Evolutionary conservation across 2,797 vertebrate genomes (phyloP).

Genomic region (Lithobates pipiens): DNA sequence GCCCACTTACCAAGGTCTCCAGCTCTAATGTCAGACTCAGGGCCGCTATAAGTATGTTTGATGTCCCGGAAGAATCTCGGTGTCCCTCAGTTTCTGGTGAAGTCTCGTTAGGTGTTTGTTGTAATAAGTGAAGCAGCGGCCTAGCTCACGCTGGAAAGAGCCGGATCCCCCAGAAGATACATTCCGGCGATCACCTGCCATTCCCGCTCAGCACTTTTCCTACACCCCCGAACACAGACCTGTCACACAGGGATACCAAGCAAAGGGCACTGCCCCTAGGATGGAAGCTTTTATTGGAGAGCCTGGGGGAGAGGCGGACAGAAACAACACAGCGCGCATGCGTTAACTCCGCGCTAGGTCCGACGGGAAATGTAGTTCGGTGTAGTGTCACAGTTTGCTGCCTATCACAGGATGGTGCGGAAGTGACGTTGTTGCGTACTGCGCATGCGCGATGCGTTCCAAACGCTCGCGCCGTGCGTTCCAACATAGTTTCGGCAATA

Average conservation of each 20-base stretch:
- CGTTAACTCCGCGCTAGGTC: conserved; percentile 4
- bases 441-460: too few species aligned
- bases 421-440: too few species aligned
- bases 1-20: conserved; percentile 3
- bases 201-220: conserved; percentile 39
- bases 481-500: too few species aligned
- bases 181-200: conserved; percentile 64
- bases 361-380: conserved; percentile 68
- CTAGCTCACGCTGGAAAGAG: conserved; percentile 82
- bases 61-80: conserved; percentile 90
- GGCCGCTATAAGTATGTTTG: conserved; percentile 77
- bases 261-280: conserved; percentile 45
- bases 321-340: neutral
- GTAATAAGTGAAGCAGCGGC: conserved; percentile 83
- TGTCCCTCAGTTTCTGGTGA: conserved; percentile 91
- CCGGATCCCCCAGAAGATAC: conserved; percentile 66
- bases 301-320: conserved; percentile 51
- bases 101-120: conserved; percentile 86
- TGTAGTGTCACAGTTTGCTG: too few species aligned
- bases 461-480: too few species aligned
- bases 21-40: neutral
- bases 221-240: too few species aligned
- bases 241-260: neutral
- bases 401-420: too few species aligned
- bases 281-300: conserved; percentile 73